Evolutionary conservation across 1,140 invertebrate genomes (phyloP).

Genomic region (Conopomorpha cramerella): DNA sequence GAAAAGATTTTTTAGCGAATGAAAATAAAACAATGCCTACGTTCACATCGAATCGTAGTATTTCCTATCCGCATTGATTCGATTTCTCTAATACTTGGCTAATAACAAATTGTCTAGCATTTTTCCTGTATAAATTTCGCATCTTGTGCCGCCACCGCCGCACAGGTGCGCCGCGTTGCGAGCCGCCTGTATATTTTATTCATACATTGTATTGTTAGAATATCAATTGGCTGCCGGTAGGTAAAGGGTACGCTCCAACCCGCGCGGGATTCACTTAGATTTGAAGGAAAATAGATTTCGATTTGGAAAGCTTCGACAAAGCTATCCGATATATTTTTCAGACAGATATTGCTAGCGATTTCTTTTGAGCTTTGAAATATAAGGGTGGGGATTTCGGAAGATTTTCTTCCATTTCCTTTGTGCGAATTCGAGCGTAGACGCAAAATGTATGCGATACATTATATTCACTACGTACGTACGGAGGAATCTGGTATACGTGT

Average conservation of each 20-base stretch:
- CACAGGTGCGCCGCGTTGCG: constrained; percentile 52
- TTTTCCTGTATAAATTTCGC: too few relatives aligned
- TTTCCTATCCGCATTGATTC: too few relatives aligned
- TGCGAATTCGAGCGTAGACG: too few relatives aligned
- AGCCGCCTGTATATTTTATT: constrained; percentile 60
- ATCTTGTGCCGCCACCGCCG: constrained; percentile 19
- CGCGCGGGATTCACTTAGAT: constrained; percentile 61
- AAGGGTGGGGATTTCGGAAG: constrained; percentile 45
- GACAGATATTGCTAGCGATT: constrained; percentile 61
- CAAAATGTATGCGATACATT: constrained; percentile 8
- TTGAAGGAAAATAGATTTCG: constrained; percentile 61
- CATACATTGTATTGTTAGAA: constrained; percentile 61
- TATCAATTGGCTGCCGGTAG: constrained; percentile 60
- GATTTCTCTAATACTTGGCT: too few relatives aligned
- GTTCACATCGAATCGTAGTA: too few relatives aligned
- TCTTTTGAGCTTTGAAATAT: constrained; percentile 61
- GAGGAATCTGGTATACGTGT: not conserved
- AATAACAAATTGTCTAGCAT: too few relatives aligned
- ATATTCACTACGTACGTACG: constrained; percentile 2
- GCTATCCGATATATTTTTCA: constrained; percentile 62
- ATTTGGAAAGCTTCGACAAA: constrained; percentile 60
- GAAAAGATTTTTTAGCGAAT: too few relatives aligned
- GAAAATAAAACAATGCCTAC: too few relatives aligned
- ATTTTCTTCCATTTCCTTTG: constrained; percentile 30
- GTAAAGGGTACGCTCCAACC: constrained; percentile 60